These are phyloP conservation scores for Eristalis tenax DNA, from an alignment of 2,888 invertebrate species.

Conservation along the genomic window DNA sequence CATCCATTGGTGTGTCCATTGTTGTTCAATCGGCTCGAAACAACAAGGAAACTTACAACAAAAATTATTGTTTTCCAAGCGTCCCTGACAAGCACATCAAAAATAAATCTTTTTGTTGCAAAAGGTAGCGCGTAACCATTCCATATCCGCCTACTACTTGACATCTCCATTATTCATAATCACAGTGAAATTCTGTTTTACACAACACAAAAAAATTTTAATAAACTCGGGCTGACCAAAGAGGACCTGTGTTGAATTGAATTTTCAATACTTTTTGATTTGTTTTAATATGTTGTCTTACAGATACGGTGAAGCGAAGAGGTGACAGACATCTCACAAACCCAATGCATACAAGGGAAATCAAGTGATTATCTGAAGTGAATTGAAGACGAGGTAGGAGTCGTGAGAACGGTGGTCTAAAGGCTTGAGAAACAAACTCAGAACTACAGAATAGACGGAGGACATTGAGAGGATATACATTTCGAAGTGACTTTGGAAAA, in stretches of 20 bases:
- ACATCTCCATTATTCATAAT: slow-evolving; percentile 45
- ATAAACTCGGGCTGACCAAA: neutral
- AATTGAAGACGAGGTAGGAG: slow-evolving; percentile 3
- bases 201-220: neutral
- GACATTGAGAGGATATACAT: slow-evolving; percentile 19
- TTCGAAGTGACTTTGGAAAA: slow-evolving; percentile 3
- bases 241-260: slow-evolving; percentile 12
- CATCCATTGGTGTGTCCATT: slow-evolving; percentile 62
- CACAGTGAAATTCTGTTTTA: slow-evolving; percentile 30
- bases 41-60: slow-evolving; percentile 53
- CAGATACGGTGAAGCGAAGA: slow-evolving; percentile 23
- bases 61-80: slow-evolving; percentile 45
- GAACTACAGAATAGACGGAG: slow-evolving; percentile 14
- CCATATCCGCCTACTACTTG: slow-evolving; percentile 27
- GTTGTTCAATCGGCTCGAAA: slow-evolving; percentile 47
- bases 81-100: slow-evolving; percentile 42
- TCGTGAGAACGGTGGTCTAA: neutral
- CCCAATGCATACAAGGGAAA: slow-evolving; percentile 30
- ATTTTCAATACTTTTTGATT: slow-evolving; percentile 8
- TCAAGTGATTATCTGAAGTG: neutral
- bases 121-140: slow-evolving; percentile 35
- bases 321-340: neutral
- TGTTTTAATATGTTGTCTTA: slow-evolving; percentile 13
- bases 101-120: slow-evolving; percentile 50
- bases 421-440: neutral